phyloP scores from a whole-genome alignment of 2,888 invertebrate genomes.

The Drosophila stalkeri region DNA sequence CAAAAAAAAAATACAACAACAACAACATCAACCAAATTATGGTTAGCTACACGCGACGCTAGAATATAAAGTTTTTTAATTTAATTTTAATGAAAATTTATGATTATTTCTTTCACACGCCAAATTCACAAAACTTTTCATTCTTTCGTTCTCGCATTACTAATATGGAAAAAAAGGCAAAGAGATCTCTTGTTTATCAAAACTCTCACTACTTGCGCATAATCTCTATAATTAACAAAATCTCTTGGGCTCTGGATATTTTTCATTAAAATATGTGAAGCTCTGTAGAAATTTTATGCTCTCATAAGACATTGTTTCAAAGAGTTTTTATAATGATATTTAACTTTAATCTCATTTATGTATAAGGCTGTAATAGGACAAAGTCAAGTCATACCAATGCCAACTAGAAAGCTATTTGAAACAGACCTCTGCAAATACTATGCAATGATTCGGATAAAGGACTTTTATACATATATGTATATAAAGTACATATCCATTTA shows the following conservation, averaged over 20 bases:
- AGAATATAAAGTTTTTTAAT: slow-evolving; percentile 76
- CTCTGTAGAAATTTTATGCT: not conserved
- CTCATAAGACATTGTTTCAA: not conserved
- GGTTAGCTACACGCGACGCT: slow-evolving; percentile 62
- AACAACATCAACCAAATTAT: slow-evolving; percentile 74
- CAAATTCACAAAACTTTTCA: slow-evolving; percentile 28
- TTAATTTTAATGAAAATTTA: slow-evolving; percentile 81
- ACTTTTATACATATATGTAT: no score
- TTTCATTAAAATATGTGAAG: not conserved
- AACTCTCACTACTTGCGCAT: slow-evolving; percentile 31
- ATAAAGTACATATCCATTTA: no score
- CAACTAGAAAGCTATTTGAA: no score
- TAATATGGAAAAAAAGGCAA: slow-evolving; percentile 9
- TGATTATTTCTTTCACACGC: slow-evolving; percentile 78
- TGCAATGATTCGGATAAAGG: no score
- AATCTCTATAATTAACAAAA: not conserved
- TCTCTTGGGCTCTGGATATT: not conserved
- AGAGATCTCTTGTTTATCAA: not conserved
- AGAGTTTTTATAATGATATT: not conserved
- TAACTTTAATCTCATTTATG: not conserved
- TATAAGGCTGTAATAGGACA: no score
- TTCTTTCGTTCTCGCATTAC: not conserved
- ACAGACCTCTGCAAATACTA: no score
- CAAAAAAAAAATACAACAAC: not conserved
- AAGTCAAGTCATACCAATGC: no score